Base-by-base conservation (phyloP, 2,888 invertebrate genomes). In the Tricholauxania praeusta region DNA sequence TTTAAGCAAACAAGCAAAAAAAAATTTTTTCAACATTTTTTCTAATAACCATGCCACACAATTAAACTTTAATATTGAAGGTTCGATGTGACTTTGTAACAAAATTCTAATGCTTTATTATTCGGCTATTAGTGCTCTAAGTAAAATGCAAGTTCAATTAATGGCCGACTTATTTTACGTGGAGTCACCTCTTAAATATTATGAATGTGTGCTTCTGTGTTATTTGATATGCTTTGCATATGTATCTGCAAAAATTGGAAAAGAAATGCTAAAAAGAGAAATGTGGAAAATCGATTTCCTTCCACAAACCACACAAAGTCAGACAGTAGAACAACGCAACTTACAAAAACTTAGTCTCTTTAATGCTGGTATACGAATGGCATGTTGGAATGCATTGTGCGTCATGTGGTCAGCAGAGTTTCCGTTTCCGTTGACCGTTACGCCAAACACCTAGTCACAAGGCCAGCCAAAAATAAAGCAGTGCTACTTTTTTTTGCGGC, bases 391-490 rank as follows among this genome's bases (percentile, higher is more conserved):
- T 32, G 51, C 22, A n/a, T 22, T 28, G 28, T 66, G 53, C 53
- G 39, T 28, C 52, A 53, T 66, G 66, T 53, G 66, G 66, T 66
- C 53, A 53, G 66, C 19, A 55, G 17, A 14, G 47, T 67, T 67
- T 67, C 67, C 67, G 67, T 39, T 67, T 67, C 55, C 48, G 55
- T 39, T 39, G 39, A 39, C 39, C 39, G 39, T 47, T n/a, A 17
- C 53, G 66, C 53, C 32, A 55, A 53, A 17, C 28, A 17, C 12
- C n/a, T 19, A 47, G 47, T 47, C 19, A 47, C 10, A 63, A 32
- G 48, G 48, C 12, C 6, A 12, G 5, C 39, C 10, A 47, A 63
- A 62, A 12, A 4, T 28, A 22, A 57, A 28, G 28, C 19, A 8
- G 28, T 19, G 55, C 10, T 17, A 10, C 39, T 10, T 39, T 10